Conservation (phyloP, 2,888 invertebrate genomes). For the Phyllotreta cruciferae region DNA sequence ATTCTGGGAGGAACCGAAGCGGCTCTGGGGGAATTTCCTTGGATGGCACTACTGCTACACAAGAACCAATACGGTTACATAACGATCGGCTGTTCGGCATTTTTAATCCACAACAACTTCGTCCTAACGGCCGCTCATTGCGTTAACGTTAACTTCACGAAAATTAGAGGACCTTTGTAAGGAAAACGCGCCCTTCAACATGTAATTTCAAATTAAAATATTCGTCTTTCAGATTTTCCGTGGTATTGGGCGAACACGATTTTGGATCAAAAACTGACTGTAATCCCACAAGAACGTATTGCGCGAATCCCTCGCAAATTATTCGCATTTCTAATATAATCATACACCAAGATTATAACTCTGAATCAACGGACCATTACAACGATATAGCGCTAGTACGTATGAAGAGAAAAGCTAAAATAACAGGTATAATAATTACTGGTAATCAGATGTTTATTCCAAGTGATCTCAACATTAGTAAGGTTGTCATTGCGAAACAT, state of each 20-base stretch:
- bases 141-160: conserved; percentile 42
- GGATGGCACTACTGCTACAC: conserved; percentile 64
- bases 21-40: conserved; percentile 64
- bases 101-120: conserved; percentile 63
- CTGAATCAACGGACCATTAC: conserved; percentile 48
- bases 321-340: conserved; percentile 59
- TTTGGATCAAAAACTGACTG: conserved; percentile 60
- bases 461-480: no score
- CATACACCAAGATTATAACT: conserved; percentile 59
- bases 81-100: conserved; percentile 61
- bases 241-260: conserved; percentile 63
- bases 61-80: conserved; percentile 49
- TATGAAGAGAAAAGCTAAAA: conserved; percentile 56
- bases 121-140: conserved; percentile 67
- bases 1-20: conserved; percentile 60
- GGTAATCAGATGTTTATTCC: no score
- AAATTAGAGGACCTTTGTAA: conserved; percentile 45
- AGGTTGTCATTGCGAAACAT: no score
- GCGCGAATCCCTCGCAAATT: conserved; percentile 58
- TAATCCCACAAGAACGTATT: conserved; percentile 53
- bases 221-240: conserved; percentile 48
- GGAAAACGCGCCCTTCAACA: conserved; percentile 19
- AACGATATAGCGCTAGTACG: conserved; percentile 63
- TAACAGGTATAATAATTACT: conserved; percentile 56
- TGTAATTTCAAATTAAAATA: neutral